Evolutionary conservation across 2,797 vertebrate species (phyloP).

Genomic region (Leuciscus waleckii): DNA sequence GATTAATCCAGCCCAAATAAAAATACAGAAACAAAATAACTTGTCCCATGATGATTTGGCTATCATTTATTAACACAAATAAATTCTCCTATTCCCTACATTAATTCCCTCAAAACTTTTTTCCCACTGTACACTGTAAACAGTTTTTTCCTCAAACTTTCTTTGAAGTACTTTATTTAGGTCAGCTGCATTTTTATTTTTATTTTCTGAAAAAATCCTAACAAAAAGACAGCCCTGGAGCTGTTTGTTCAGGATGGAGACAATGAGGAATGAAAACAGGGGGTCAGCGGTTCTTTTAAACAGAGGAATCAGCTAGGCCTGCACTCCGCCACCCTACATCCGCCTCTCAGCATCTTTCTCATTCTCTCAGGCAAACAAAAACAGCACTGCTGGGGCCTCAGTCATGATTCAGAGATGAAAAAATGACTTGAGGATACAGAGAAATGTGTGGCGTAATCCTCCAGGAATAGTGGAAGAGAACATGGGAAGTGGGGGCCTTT

Average conservation of each 20-base stretch:
- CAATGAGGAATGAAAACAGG: slow-evolving; percentile 76
- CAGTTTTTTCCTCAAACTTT: slow-evolving; percentile 60
- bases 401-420: slow-evolving; percentile 23
- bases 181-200: slow-evolving; percentile 59
- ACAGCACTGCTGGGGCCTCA: slow-evolving; percentile 35
- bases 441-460: slow-evolving; percentile 4
- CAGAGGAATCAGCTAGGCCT: slow-evolving; percentile 72
- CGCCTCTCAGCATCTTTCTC: slow-evolving; percentile 32
- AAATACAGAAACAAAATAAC: background rate
- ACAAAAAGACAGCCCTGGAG: slow-evolving; percentile 71
- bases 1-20: background rate
- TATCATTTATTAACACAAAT: background rate
- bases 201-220: slow-evolving; percentile 67
- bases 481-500: background rate
- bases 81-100: background rate
- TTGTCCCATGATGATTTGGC: too few relatives aligned
- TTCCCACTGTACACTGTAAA: slow-evolving; percentile 45
- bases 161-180: slow-evolving; percentile 79
- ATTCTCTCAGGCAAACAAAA: slow-evolving; percentile 54
- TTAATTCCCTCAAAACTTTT: background rate
- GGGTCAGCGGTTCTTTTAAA: slow-evolving; percentile 63
- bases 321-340: slow-evolving; percentile 34
- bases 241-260: slow-evolving; percentile 80
- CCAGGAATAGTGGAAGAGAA: slow-evolving; percentile 10
- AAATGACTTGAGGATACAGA: slow-evolving; percentile 16